These are phyloP conservation scores for Gymnosoma rotundatum DNA, from an alignment of 2,888 invertebrate genomes.

Conservation along the genomic window DNA sequence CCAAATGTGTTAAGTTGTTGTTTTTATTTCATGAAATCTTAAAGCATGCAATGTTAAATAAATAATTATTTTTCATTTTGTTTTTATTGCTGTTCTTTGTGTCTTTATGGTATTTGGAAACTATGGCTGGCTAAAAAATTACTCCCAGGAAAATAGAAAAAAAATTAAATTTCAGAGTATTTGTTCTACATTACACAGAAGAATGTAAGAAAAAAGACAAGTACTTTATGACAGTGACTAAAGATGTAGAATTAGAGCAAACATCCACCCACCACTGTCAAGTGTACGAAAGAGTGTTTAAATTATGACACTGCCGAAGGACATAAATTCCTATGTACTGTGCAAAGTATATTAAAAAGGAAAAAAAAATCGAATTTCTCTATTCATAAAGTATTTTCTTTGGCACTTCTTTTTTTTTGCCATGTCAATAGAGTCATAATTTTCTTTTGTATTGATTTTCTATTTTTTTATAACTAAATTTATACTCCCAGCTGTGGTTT, in stretches of 20 bases:
- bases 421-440: not conserved
- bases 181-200: constrained; percentile 28
- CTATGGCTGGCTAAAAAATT: constrained; percentile 24
- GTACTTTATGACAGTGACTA: not conserved
- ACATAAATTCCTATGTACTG: constrained; percentile 24
- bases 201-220: not conserved
- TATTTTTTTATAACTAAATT: constrained; percentile 5
- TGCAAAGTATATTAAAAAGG: not conserved
- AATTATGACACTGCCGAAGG: constrained; percentile 39
- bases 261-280: constrained; percentile 17
- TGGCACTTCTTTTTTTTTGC: not conserved
- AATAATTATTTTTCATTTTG: constrained; percentile 32
- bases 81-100: constrained; percentile 18
- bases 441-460: constrained; percentile 19
- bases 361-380: constrained; percentile 6
- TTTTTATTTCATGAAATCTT: constrained; percentile 46
- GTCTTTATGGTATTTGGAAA: constrained; percentile 13
- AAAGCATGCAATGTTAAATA: constrained; percentile 46
- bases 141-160: constrained; percentile 30
- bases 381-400: not conserved
- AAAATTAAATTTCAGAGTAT: constrained; percentile 10
- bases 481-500: constrained; percentile 16
- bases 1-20: constrained; percentile 62
- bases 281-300: not conserved
- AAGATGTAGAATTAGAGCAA: not conserved